These are phyloP conservation scores for Luperina nickerlii DNA, from an alignment of 2,888 invertebrate species.

Conservation along the genomic window DNA sequence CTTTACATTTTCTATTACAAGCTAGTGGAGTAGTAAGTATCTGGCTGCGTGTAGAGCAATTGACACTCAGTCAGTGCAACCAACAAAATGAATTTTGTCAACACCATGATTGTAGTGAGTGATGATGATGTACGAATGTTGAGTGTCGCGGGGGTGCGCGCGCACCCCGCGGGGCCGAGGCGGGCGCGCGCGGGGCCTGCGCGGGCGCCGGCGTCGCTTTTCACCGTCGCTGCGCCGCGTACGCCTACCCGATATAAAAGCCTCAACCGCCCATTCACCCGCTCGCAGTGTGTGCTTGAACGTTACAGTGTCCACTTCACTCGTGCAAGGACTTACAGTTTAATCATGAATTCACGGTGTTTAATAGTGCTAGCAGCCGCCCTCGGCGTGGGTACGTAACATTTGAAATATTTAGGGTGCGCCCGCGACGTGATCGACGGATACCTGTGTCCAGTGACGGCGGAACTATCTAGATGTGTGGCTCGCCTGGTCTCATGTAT, in stretches of 20 bases:
- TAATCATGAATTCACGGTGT: slow-evolving; percentile 90
- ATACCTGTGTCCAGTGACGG: slow-evolving; percentile 71
- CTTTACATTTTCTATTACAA: slow-evolving; percentile 30
- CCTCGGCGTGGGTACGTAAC: slow-evolving; percentile 93
- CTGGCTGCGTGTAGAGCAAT: slow-evolving; percentile 14
- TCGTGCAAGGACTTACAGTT: slow-evolving; percentile 88
- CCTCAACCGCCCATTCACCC: slow-evolving; percentile 89
- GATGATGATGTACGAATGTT: slow-evolving; percentile 54
- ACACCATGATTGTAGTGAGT: slow-evolving; percentile 47
- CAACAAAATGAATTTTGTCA: slow-evolving; percentile 36
- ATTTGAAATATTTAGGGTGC: slow-evolving; percentile 87
- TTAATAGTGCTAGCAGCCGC: slow-evolving; percentile 91
- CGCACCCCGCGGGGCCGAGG: slow-evolving; percentile 58
- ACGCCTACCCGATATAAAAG: slow-evolving; percentile 89
- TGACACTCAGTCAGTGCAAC: slow-evolving; percentile 8
- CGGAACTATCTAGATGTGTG: slow-evolving; percentile 67
- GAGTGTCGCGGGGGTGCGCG: slow-evolving; percentile 60
- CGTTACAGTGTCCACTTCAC: slow-evolving; percentile 88
- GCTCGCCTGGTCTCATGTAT: slow-evolving; percentile 64
- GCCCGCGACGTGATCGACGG: slow-evolving; percentile 63
- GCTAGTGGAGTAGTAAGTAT: neutral
- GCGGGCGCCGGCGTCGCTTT: slow-evolving; percentile 82
- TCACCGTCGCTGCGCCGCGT: slow-evolving; percentile 83
- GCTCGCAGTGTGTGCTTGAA: slow-evolving; percentile 90
- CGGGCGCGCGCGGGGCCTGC: slow-evolving; percentile 71